Conservation (phyloP, 1,140 invertebrate genomes). For the Drosophila murphyi region DNA sequence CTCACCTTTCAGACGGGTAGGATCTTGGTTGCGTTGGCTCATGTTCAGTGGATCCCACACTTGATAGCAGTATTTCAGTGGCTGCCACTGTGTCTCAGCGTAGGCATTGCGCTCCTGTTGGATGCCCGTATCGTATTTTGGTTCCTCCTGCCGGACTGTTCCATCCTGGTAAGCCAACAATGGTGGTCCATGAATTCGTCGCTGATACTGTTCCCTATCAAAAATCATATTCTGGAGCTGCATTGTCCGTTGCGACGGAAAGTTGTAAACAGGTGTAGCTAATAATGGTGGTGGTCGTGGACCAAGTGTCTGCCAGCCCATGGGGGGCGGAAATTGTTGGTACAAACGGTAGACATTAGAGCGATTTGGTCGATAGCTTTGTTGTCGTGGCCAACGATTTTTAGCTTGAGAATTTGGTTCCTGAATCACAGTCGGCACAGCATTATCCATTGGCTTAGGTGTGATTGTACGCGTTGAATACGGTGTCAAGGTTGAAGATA, state of each 20-base stretch:
- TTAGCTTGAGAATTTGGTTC: too few relatives aligned
- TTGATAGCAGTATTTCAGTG: slow-evolving; percentile 4
- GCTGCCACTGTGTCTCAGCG: slow-evolving; percentile 4
- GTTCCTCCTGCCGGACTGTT: too few relatives aligned
- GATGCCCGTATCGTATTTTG: not conserved
- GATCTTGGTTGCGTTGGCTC: slow-evolving; percentile 11
- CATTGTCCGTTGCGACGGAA: not conserved
- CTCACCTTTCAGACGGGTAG: slow-evolving; percentile 26
- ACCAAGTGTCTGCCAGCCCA: not conserved
- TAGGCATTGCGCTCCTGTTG: slow-evolving; percentile 1
- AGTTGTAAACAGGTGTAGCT: not conserved
- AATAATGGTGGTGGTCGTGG: not conserved
- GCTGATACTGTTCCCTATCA: not conserved
- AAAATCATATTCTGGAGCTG: not conserved
- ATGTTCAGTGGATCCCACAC: slow-evolving; percentile 36
- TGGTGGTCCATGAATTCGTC: not conserved
- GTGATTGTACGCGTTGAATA: not conserved
- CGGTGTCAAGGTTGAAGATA: not conserved
- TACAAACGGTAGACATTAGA: not conserved
- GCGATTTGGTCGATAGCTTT: not conserved
- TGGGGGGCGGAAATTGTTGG: not conserved
- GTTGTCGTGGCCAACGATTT: not conserved
- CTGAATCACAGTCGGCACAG: too few relatives aligned
- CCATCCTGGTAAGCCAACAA: too few relatives aligned
- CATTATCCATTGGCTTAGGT: too few relatives aligned